Evolutionary conservation across 30 jellyfish, hydroid and myxozoan species (phyloP), one percentile per base, ranked within the genome.

Genomic region (Aurelia sp.): DNA sequence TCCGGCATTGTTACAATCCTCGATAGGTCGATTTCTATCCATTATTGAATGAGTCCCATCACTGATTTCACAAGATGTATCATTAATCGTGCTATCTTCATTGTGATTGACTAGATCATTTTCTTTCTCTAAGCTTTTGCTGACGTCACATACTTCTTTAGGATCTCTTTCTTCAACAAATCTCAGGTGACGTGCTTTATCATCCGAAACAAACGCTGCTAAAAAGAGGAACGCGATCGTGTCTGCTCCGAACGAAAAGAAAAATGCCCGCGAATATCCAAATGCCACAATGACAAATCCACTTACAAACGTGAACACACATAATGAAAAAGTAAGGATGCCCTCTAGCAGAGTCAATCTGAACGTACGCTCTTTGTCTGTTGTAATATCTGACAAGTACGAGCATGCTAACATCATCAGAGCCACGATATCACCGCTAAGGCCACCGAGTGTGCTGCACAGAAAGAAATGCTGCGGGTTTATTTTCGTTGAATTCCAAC

Each of bases 281-380:
- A 51, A 62, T 11, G 86, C 59, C 55, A 40, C 13, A 6, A 75
- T 75, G 7, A 55, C 65, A 47, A 17, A 75, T 18, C 86, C 86
- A 31, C 86, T 75, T 31, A 18, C 8, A 55, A 75, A 55, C 16
- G 65, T 75, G 44, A 75, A 75, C 13, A 75, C 62, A 76, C 86
- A 75, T 3, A 75, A 57, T 16, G 86, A 75, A 31, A 57, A 41
- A 61, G 50, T 75, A 30, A 75, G 71, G 17, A 23, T 58, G 62
- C 86, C 86, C 6, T 75, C 86, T 11, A 75, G 63, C 4, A 75
- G 74, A 0, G 86, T 75, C 40, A 75, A 16, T 15, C 86, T 30
- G 64, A 75, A 75, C 33, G 92, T 83, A 13, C 92, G 59, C 50
- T 83, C 61, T 47, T 70, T 86, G 3, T 47, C 79, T 6, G 92